phyloP scores from a whole-genome alignment of 2,797 vertebrate genomes.

The Mycteria americana region DNA sequence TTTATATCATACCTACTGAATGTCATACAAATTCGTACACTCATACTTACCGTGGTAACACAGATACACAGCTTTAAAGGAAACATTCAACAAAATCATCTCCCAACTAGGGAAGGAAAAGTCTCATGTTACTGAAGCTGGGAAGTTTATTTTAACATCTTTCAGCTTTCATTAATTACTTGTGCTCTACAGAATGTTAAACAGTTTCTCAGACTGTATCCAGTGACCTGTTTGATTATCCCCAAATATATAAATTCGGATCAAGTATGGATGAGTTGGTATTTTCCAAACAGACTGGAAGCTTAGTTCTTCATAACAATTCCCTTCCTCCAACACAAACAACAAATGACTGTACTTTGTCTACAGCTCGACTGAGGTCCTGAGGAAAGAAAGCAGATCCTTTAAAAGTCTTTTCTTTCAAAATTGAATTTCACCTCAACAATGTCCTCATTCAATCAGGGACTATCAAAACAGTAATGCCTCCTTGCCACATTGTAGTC shows the following conservation, averaged over 20 bases:
- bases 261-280: background rate
- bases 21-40: background rate
- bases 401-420: background rate
- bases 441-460: background rate
- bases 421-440: background rate
- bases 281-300: background rate
- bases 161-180: background rate
- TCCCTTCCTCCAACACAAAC: background rate
- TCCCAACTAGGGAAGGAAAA: background rate
- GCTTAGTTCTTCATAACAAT: background rate
- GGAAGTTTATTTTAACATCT: background rate
- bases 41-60: background rate
- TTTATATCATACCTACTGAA: background rate
- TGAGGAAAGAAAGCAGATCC: background rate
- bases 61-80: background rate
- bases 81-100: background rate
- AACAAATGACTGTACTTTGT: background rate
- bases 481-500: background rate
- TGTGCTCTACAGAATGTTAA: background rate
- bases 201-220: background rate
- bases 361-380: background rate
- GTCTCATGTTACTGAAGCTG: background rate
- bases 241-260: background rate
- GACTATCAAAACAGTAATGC: background rate
- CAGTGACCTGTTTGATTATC: background rate